phyloP scores from a whole-genome alignment of 2,113 vertebrate species.

The Barbus barbus region DNA sequence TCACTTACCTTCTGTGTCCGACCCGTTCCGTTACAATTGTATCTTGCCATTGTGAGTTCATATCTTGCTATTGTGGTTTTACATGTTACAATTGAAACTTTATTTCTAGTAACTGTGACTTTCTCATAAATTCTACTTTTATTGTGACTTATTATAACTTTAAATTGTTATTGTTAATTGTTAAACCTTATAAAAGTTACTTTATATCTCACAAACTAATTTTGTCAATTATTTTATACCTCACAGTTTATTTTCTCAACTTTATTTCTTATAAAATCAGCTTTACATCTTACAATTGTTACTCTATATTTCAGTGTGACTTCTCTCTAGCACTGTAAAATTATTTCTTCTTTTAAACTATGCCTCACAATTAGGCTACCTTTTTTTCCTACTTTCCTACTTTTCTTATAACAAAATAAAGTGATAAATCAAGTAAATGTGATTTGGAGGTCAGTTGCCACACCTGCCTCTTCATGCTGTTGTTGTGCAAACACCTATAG shows the following conservation, averaged over 20 bases:
- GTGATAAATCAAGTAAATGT: background rate
- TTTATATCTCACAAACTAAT: no score
- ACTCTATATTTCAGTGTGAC: background rate
- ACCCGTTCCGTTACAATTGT: no score
- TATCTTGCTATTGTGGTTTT: background rate
- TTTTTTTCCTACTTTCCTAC: no score
- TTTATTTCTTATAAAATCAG: background rate
- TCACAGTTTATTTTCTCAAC: background rate
- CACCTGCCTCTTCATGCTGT: background rate
- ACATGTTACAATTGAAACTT: background rate
- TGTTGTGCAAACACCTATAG: conserved; percentile 7
- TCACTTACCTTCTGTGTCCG: no score
- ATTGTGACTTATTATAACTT: no score
- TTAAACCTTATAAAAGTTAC: no score
- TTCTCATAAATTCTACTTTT: background rate
- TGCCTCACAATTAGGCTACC: no score
- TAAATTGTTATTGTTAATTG: no score
- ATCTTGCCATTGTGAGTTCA: background rate
- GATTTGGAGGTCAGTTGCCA: conserved; percentile 15
- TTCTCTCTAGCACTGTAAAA: background rate
- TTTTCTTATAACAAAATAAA: no score
- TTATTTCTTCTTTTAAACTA: no score
- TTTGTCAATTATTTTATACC: no score
- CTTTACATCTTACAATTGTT: background rate
- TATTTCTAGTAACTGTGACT: background rate